Base-by-base conservation (phyloP, 2,888 invertebrate genomes). In the Diloba caeruleocephala region DNA sequence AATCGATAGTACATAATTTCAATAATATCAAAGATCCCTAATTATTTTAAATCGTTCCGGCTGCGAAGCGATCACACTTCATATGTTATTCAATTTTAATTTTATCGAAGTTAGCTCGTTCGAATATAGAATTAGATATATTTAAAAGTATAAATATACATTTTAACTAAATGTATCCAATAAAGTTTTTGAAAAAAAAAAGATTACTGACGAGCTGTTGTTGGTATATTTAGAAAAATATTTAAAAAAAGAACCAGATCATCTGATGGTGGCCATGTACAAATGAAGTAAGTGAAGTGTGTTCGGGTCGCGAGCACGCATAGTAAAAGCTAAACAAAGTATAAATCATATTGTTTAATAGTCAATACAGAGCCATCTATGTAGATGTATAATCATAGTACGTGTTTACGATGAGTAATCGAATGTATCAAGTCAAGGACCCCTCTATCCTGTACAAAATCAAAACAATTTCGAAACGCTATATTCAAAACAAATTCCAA, bases 241-340 rank as follows among this genome's bases (percentile, higher is more conserved):
- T 89, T 86, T 90, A 88, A 88, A 90, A 88, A 88, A 76, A 76
- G 77, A 90, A 88, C 87, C 95, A 95, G 95, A 95, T 95, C 95
- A 95, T 95, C 95, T 95, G 95, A 95, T 95, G 95, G 93, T 94
- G 90, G 85, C 93, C 94, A 95, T 95, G 95, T 95, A 95, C 95
- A 95, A 95, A 95, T 94, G 76, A 78, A 70, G 57, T 51, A 85
- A 87, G 90, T 92, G 92, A 87, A 83, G 44, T 77, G 88, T 83
- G 87, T 80, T 88, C 81, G 85, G 77, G 76, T 62, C 74, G 76
- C 72, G 83, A 46, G 71, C 68, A 54, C 64, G 61, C 69, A 73
- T 87, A 88, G 85, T 71, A 65, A 21, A 21, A 21, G 81, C 82
- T 77, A 85, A 81, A 88, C 82, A 88, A 82, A 88, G 79, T 89